A percentile compares a stretch with the other conserved stretches of the same genome.
Conservation (phyloP, 2,797 vertebrate species). For the Sebastes minor region DNA sequence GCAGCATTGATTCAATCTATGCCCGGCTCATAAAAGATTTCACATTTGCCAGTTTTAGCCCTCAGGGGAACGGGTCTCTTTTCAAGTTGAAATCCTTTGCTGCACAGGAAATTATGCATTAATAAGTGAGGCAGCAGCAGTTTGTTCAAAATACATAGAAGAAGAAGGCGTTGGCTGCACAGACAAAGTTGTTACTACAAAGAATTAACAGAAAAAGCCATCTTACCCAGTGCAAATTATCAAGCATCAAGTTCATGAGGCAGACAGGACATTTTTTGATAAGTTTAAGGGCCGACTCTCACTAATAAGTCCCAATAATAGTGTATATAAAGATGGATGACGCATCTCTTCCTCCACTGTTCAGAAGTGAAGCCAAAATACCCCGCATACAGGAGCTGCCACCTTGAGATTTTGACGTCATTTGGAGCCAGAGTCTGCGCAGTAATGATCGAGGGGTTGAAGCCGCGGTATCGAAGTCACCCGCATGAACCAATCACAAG, state of each 20-base stretch:
- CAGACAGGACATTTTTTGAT: neutral
- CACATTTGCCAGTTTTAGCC: slow-evolving; percentile 6
- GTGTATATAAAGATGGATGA: too few relatives aligned
- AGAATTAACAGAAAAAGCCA: neutral
- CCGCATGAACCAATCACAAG: too few relatives aligned
- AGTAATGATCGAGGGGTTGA: too few relatives aligned
- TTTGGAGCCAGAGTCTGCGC: too few relatives aligned
- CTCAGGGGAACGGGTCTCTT: neutral
- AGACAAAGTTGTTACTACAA: neutral
- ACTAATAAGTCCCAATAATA: neutral
- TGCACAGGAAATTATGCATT: slow-evolving; percentile 30
- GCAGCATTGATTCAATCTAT: slow-evolving; percentile 24
- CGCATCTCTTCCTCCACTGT: too few relatives aligned
- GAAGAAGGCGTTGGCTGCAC: neutral
- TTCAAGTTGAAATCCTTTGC: slow-evolving; percentile 2
- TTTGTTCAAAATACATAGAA: neutral
- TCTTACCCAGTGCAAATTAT: neutral
- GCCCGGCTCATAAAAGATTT: slow-evolving; percentile 4
- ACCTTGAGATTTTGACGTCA: too few relatives aligned
- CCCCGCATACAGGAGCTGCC: too few relatives aligned
- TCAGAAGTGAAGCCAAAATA: too few relatives aligned
- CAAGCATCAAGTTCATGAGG: neutral
- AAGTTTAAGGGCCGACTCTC: neutral
- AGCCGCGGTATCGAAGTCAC: too few relatives aligned
- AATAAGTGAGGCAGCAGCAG: neutral